Percentiles rank a stretch among this genome's conserved stretches.
Conservation (phyloP, 2,888 invertebrate genomes). For the Linnaemya tessellans region DNA sequence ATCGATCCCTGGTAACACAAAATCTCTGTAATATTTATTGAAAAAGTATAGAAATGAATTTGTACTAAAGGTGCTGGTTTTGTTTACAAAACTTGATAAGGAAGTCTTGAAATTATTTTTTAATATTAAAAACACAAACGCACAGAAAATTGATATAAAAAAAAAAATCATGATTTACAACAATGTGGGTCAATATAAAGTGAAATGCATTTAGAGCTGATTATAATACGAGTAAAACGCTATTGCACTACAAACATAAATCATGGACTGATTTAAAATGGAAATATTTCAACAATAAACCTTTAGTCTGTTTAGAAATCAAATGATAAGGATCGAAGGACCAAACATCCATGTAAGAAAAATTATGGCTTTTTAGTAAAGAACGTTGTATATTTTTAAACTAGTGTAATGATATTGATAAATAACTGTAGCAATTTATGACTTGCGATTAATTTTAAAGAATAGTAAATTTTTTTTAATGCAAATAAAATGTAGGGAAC, state of each 20-base stretch:
- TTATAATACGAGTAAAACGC: not conserved
- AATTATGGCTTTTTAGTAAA: not conserved
- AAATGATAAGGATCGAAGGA: not conserved
- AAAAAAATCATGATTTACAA: not conserved
- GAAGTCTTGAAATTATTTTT: slow-evolving; percentile 16
- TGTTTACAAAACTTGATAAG: slow-evolving; percentile 11
- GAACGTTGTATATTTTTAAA: not conserved
- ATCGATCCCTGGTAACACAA: not conserved
- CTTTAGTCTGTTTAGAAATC: not conserved
- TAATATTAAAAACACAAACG: not conserved
- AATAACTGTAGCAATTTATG: no score
- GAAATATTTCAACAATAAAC: not conserved
- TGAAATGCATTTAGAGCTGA: not conserved
- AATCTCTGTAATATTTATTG: not conserved
- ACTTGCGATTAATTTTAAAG: no score
- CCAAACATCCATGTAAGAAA: not conserved
- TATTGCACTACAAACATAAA: not conserved
- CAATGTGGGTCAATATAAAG: slow-evolving; percentile 15
- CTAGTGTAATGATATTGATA: no score
- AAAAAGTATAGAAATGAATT: not conserved
- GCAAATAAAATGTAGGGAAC: no score
- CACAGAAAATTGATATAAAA: not conserved
- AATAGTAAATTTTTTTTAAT: no score
- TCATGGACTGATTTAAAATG: not conserved
- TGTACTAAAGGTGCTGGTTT: not conserved